phyloP scores from a whole-genome alignment of 2,113 vertebrate genomes.

The Ophiodon elongatus region DNA sequence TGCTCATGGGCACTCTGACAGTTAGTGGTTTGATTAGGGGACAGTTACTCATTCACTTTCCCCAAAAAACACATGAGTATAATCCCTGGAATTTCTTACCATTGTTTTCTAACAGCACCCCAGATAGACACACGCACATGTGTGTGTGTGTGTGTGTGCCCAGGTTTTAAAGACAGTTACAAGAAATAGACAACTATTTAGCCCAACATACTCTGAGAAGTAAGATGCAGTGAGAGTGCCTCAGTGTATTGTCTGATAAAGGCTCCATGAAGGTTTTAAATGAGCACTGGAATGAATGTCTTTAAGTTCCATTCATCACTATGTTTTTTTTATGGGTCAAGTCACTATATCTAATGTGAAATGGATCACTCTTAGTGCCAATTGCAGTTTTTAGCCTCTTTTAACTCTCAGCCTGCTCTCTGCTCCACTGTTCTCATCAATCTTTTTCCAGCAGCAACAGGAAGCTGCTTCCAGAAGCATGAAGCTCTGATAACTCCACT shows the following conservation, averaged over 20 bases:
- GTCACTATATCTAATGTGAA: background rate
- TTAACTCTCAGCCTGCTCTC: background rate
- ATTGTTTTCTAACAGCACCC: background rate
- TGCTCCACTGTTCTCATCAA: background rate
- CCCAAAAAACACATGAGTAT: background rate
- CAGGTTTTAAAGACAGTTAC: background rate
- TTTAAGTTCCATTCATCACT: background rate
- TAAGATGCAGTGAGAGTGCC: background rate
- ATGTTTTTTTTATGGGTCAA: background rate
- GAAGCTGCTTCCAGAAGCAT: background rate
- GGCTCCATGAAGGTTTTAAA: background rate
- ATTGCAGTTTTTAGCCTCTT: background rate
- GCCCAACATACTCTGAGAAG: background rate
- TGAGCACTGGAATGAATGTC: background rate
- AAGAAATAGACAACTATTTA: background rate
- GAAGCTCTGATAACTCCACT: background rate
- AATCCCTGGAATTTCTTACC: background rate
- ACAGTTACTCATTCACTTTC: background rate
- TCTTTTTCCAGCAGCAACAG: background rate
- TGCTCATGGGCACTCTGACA: background rate
- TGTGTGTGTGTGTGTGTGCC: background rate
- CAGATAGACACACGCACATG: background rate
- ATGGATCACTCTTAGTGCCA: background rate
- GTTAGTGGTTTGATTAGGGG: background rate
- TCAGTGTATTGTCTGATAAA: background rate